A percentile compares a stretch with the other conserved stretches of the same genome.
phyloP scores from a whole-genome alignment of 2,888 invertebrate genomes.

The Tipula unca region DNA sequence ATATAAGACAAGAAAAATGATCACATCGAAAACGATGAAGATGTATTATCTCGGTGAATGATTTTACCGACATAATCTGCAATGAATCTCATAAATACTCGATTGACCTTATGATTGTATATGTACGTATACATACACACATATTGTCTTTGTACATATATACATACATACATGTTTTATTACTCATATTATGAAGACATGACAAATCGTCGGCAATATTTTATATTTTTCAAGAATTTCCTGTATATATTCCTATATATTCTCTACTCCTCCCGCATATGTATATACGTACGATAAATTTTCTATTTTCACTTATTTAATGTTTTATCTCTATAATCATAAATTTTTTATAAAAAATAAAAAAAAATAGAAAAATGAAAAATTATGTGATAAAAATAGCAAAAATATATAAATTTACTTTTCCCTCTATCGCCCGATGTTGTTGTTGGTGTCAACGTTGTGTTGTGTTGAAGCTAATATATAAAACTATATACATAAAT shows the following conservation, averaged over 20 bases:
- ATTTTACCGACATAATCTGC: neutral
- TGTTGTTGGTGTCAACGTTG: neutral
- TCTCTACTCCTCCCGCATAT: too few species aligned
- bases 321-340: constrained; percentile 8
- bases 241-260: neutral
- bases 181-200: neutral
- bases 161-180: neutral
- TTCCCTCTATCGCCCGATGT: neutral
- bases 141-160: neutral
- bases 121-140: neutral
- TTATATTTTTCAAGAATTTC: neutral
- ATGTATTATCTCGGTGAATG: neutral
- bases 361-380: neutral
- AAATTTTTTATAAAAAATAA: neutral
- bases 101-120: neutral
- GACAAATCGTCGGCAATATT: neutral
- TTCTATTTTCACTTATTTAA: neutral
- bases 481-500: neutral
- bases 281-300: neutral
- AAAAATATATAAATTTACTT: neutral
- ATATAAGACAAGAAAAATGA: too few species aligned
- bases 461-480: neutral
- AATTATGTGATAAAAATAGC: constrained; percentile 14
- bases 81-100: neutral
- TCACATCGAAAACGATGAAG: neutral